phyloP scores from a whole-genome alignment of 1,140 invertebrate species.

The Anthonomus grandis region DNA sequence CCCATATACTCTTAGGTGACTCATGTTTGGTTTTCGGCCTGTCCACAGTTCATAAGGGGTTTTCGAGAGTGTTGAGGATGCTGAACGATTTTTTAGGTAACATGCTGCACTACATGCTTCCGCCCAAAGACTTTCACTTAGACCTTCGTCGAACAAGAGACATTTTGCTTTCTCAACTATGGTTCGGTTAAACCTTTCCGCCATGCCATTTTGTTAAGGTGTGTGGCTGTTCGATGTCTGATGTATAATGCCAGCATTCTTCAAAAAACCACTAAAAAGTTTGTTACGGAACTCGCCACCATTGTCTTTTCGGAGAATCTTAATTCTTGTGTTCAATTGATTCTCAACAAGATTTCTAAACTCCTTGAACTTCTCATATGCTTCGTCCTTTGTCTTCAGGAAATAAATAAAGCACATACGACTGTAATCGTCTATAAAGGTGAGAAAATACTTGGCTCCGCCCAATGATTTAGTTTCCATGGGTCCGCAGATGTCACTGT shows the following conservation, averaged over 20 bases:
- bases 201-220: conserved; percentile 49
- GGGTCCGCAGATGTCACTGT: conserved; percentile 38
- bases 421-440: conserved; percentile 47
- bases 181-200: conserved; percentile 48
- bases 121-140: conserved; percentile 46
- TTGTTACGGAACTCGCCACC: conserved; percentile 35
- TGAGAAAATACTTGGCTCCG: conserved; percentile 45
- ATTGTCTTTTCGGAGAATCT: conserved; percentile 36
- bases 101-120: conserved; percentile 49
- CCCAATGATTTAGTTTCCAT: conserved; percentile 40
- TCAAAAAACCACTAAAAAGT: conserved; percentile 35
- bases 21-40: conserved; percentile 33
- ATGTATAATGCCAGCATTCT: conserved; percentile 32
- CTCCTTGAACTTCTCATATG: conserved; percentile 32
- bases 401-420: conserved; percentile 44
- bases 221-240: conserved; percentile 40
- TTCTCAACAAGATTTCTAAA: conserved; percentile 39
- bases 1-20: conserved; percentile 39
- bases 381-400: conserved; percentile 41
- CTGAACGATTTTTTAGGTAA: conserved; percentile 49
- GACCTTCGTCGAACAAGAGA: conserved; percentile 41
- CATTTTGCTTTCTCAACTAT: conserved; percentile 45
- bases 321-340: too few relatives aligned
- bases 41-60: conserved; percentile 30
- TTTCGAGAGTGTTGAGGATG: not conserved